Percentiles rank a stretch among this genome's conserved stretches.
Evolutionary conservation across 2,888 invertebrate genomes (phyloP).

Genomic region (Caradrina clavipalpis): DNA sequence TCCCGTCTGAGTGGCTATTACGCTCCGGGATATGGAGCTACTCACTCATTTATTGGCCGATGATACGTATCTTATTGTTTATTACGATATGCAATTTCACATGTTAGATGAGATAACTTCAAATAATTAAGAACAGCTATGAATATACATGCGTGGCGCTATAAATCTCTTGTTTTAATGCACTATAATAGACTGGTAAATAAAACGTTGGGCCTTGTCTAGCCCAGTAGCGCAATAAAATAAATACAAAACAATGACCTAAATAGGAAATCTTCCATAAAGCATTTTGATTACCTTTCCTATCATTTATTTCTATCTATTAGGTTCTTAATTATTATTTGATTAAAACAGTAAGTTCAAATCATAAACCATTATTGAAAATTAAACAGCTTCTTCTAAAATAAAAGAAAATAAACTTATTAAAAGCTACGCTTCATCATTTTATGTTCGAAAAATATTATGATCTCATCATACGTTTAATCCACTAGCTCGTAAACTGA

Average conservation of each 20-base stretch:
- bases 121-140: conserved; percentile 58
- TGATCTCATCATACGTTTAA: conserved; percentile 14
- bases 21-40: conserved; percentile 69
- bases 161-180: conserved; percentile 55
- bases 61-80: conserved; percentile 76
- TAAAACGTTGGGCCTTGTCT: conserved; percentile 28
- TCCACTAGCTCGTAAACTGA: conserved; percentile 29
- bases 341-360: background rate
- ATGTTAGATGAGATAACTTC: conserved; percentile 50
- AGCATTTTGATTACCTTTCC: background rate
- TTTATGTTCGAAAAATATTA: conserved; percentile 4
- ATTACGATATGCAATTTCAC: conserved; percentile 64
- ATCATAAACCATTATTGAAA: background rate
- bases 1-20: conserved; percentile 76
- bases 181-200: conserved; percentile 18
- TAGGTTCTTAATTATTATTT: too few relatives aligned
- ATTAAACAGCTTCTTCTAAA: conserved; percentile 5
- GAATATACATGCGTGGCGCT: conserved; percentile 22
- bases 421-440: background rate
- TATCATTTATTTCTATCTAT: background rate
- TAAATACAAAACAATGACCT: conserved; percentile 6
- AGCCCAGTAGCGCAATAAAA: conserved; percentile 11
- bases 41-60: conserved; percentile 73
- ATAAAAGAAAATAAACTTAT: background rate
- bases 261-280: conserved; percentile 1